Percentiles rank a stretch among this genome's conserved stretches.
phyloP scores from a whole-genome alignment of 2,888 invertebrate species.

The Acrobasis suavella region DNA sequence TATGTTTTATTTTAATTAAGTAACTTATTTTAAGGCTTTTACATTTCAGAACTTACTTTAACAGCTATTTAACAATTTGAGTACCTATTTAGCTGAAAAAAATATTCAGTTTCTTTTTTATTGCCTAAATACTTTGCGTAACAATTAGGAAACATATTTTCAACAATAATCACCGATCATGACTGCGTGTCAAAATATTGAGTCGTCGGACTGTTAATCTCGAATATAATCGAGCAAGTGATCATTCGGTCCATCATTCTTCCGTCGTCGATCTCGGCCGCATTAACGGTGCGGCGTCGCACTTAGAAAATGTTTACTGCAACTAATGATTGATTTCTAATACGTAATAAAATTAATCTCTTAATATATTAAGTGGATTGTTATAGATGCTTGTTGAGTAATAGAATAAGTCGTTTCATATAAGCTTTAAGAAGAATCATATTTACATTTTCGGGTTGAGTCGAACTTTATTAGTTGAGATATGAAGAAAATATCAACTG shows the following conservation, averaged over 20 bases:
- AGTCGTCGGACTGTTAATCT: conserved; percentile 11
- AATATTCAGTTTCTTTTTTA: not conserved
- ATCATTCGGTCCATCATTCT: conserved; percentile 32
- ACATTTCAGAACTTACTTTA: not conserved
- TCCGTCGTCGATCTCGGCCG: conserved; percentile 29
- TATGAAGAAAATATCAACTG: too few species aligned
- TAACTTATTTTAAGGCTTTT: not conserved
- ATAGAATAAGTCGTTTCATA: not conserved
- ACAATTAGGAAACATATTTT: not conserved
- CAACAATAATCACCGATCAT: not conserved
- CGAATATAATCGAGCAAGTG: conserved; percentile 29
- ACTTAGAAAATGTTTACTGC: conserved; percentile 26
- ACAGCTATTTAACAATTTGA: not conserved
- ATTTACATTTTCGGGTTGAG: too few species aligned
- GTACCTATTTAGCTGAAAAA: not conserved
- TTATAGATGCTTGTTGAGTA: not conserved
- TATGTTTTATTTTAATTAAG: conserved; percentile 20
- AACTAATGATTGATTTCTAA: conserved; percentile 59
- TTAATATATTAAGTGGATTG: conserved; percentile 9
- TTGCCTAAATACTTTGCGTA: not conserved
- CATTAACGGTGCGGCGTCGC: conserved; percentile 29
- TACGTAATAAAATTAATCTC: conserved; percentile 24
- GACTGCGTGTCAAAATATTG: conserved; percentile 13
- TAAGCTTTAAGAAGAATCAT: too few species aligned
- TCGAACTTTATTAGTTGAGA: too few species aligned